Conservation (phyloP, 2,797 vertebrate genomes). For the Acipenser ruthenus region DNA sequence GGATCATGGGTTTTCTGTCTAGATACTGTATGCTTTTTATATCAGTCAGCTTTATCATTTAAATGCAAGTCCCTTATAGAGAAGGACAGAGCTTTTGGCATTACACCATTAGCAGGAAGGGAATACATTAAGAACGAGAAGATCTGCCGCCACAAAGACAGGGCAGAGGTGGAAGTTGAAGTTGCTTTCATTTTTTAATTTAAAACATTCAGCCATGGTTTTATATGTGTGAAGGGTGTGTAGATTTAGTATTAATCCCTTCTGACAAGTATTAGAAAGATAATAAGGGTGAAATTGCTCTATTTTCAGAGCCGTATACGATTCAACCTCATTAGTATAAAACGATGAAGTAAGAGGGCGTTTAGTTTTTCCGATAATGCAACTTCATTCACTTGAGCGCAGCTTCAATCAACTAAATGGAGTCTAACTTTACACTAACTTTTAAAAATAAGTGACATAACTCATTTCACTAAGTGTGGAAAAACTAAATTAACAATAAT, state of each 20-base stretch:
- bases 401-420: conserved; percentile 25
- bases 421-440: conserved; percentile 21
- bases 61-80: conserved; percentile 21
- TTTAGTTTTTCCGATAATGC: conserved; percentile 28
- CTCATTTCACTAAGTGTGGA: conserved; percentile 39
- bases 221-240: not conserved
- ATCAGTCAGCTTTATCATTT: conserved; percentile 31
- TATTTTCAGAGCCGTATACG: conserved; percentile 1
- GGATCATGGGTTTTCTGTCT: too few species aligned
- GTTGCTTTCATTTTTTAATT: not conserved
- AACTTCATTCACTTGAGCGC: conserved; percentile 23
- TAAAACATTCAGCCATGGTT: not conserved
- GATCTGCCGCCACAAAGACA: too few species aligned
- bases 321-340: conserved; percentile 22
- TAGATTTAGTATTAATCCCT: not conserved
- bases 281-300: conserved; percentile 7
- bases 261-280: conserved; percentile 7
- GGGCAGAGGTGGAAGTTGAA: not conserved
- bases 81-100: conserved; percentile 21
- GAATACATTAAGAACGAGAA: not conserved
- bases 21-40: too few species aligned
- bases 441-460: conserved; percentile 31
- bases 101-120: conserved; percentile 19
- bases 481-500: not conserved
- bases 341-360: conserved; percentile 26